A percentile compares a stretch with the other conserved stretches of the same genome.
phyloP scores from a whole-genome alignment of 2,113 vertebrate genomes.

The Nothocercus nigrocapillus region DNA sequence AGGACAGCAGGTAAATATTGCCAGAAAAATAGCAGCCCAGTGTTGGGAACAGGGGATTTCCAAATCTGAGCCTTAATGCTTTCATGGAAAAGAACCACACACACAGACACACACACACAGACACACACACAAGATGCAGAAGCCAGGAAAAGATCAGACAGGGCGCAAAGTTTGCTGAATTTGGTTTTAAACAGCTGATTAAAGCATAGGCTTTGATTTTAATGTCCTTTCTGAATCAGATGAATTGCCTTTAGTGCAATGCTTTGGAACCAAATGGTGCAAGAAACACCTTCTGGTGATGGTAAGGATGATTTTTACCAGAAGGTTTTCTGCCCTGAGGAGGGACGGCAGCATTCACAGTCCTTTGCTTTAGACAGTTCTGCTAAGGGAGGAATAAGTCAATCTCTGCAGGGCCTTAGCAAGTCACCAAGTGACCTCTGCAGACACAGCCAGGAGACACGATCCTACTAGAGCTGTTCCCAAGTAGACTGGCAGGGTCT shows the following conservation, averaged over 20 bases:
- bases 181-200: not conserved
- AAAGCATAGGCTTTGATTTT: not conserved
- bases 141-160: conserved; percentile 13
- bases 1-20: not conserved
- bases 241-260: not conserved
- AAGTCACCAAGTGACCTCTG: not conserved
- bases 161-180: not conserved
- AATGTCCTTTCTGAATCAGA: not conserved
- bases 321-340: not conserved
- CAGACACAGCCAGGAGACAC: not conserved
- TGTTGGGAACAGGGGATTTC: conserved; percentile 12
- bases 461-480: not conserved
- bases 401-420: not conserved
- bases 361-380: not conserved
- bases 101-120: too few species aligned
- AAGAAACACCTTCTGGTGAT: not conserved
- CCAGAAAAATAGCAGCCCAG: not conserved
- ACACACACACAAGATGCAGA: not conserved
- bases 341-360: not conserved
- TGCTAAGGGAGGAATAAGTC: not conserved
- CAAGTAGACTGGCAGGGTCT: not conserved
- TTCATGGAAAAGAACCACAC: too few species aligned
- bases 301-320: not conserved
- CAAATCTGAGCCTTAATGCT: conserved; percentile 15
- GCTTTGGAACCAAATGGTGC: not conserved